Base-by-base conservation (phyloP, 1,140 invertebrate genomes). In the Drosophila kikkawai region DNA sequence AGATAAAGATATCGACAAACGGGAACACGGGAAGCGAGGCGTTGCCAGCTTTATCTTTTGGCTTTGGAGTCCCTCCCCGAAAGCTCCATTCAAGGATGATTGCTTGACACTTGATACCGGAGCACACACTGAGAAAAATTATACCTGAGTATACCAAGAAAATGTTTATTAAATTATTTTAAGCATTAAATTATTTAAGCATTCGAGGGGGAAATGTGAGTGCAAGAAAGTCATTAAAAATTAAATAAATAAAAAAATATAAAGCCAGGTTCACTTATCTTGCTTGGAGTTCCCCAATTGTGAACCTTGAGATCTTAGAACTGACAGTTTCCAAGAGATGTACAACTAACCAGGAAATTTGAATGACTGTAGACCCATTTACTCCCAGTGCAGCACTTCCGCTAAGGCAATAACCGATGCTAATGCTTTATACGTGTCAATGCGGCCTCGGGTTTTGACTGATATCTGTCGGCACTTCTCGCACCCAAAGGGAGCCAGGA, bases 371-470 rank as follows among this genome's bases (percentile, higher is more conserved):
- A 13, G 3, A 53, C 6, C 3, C 11, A 19, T 64, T 68, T 42
- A 36, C 45, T 44, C 22, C 39, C 3, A 42, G 67, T 69, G 67
- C 32, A 44, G 1, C 36, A 32, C 79, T 70, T 79, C 60, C 69
- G 65, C 68, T 71, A 65, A 80, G 73, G 71, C 84, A 87, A 87
- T 88, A 80, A 84, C 80, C 69, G 77, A 78, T 73, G 80, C 84
- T 83, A 87, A 83, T 88, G 84, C 83, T 63, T 79, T 83, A 78
- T 77, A 78, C 80, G 84, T 88, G 84, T 88, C 84, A 83, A 83
- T 87, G 69, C 82, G 79, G 76, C 79, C 76, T 70, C 68, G 37
- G 13, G 65, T 39, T 87, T 80, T 83, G 83, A 88, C 71, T 83
- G 83, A 87, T 87, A 71, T 80, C 65, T 75, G 66, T 64, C 70